Percentiles rank a stretch among this genome's conserved stretches.
Conservation (phyloP, 2,113 vertebrate species). For the Vidua chalybeata region DNA sequence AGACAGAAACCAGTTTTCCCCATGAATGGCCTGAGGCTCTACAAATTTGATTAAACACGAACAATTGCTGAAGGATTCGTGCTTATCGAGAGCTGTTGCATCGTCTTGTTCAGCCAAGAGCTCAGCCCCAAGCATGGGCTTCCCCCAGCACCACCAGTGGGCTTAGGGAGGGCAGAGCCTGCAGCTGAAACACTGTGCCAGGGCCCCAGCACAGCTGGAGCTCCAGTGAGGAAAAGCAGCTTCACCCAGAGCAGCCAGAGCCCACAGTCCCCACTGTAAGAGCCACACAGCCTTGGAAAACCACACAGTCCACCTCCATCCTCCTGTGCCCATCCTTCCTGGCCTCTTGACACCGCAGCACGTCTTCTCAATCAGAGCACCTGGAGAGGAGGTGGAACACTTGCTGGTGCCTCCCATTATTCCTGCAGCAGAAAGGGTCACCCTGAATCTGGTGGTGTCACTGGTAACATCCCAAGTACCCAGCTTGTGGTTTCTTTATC, state of each 20-base stretch:
- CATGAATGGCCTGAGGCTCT: neutral
- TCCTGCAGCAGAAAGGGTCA: neutral
- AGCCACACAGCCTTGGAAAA: rapidly evolving
- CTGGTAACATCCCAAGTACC: neutral
- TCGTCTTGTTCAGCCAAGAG: rapidly evolving
- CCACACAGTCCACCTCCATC: rapidly evolving
- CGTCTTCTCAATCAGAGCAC: neutral
- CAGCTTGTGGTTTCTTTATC: neutral
- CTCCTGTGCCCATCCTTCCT: neutral
- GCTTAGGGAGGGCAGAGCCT: neutral
- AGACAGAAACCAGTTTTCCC: neutral
- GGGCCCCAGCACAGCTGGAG: neutral
- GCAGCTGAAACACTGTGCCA: neutral
- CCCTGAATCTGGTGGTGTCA: neutral
- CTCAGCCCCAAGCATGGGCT: neutral
- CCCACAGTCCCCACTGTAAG: rapidly evolving
- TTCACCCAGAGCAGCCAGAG: neutral
- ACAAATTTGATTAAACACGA: slow-evolving; percentile 6
- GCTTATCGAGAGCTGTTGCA: rapidly evolving
- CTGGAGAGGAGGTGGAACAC: neutral
- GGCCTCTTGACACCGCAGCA: rapidly evolving
- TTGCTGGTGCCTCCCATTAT: neutral
- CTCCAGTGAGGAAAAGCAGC: rapidly evolving
- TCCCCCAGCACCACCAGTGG: neutral
- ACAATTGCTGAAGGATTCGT: neutral